phyloP scores from a whole-genome alignment of 2,888 invertebrate genomes.

The Mesochorus sp. region DNA sequence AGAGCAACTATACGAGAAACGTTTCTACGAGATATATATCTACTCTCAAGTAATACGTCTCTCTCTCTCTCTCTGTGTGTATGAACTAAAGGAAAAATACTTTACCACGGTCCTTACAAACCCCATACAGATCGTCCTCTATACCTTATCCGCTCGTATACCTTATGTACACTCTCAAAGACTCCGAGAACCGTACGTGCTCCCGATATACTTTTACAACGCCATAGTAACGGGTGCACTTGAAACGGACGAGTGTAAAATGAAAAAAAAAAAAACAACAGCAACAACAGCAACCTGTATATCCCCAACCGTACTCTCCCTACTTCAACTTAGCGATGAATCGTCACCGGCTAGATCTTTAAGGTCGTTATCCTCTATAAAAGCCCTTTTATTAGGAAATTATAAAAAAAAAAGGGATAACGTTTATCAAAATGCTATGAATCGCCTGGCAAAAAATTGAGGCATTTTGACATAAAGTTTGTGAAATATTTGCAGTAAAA shows the following conservation, averaged over 20 bases:
- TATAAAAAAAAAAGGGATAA: too few species aligned
- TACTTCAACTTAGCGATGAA: too few species aligned
- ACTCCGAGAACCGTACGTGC: constrained; percentile 46
- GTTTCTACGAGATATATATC: constrained; percentile 29
- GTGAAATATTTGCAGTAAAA: too few species aligned
- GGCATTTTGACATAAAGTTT: too few species aligned
- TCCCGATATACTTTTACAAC: constrained; percentile 64
- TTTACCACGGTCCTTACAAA: constrained; percentile 44
- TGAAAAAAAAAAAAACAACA: constrained; percentile 16
- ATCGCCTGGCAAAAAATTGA: too few species aligned
- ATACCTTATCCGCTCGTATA: constrained; percentile 16
- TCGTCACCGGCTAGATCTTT: too few species aligned
- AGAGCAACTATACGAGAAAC: constrained; percentile 48
- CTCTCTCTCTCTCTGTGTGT: background rate
- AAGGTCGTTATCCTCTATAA: too few species aligned
- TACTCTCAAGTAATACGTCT: background rate
- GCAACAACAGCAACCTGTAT: too few species aligned
- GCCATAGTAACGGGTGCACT: constrained; percentile 63
- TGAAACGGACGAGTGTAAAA: constrained; percentile 62
- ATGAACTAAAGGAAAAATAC: constrained; percentile 52
- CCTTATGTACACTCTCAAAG: constrained; percentile 9
- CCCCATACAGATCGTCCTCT: constrained; percentile 44
- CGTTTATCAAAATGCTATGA: too few species aligned
- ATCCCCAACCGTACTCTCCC: too few species aligned
- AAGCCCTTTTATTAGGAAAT: too few species aligned